A percentile compares a stretch with the other conserved stretches of the same genome.
Conservation (phyloP, 37 sponge, comb jelly and placozoan genomes). For the Corticium candelabrum region DNA sequence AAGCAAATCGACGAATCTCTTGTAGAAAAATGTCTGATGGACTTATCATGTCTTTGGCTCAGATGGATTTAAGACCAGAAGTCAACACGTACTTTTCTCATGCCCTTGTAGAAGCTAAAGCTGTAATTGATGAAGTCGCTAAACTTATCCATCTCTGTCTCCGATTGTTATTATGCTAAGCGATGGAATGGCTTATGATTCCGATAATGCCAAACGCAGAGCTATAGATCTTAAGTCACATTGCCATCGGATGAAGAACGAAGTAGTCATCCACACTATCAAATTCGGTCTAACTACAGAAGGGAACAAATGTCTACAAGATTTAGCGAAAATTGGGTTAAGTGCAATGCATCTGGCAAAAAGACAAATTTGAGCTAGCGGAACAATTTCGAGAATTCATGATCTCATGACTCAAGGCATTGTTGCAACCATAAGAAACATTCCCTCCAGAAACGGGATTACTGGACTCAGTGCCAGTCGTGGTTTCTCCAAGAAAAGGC, state of each 20-base stretch:
- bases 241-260: background rate
- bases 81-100: background rate
- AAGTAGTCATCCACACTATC: background rate
- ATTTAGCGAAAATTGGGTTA: background rate
- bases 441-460: background rate
- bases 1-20: no score
- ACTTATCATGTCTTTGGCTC: background rate
- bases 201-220: background rate
- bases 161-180: background rate
- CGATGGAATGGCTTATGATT: background rate
- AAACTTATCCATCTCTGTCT: background rate
- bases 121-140: background rate
- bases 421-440: background rate
- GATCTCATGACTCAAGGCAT: background rate
- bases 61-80: no score
- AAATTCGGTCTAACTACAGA: background rate
- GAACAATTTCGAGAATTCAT: background rate
- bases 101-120: background rate
- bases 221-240: no score
- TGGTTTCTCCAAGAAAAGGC: no score
- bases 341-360: background rate
- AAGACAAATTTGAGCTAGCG: background rate
- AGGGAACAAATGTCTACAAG: background rate
- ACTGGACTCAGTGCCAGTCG: no score
- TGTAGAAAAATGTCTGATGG: no score